Evolutionary conservation across 2,888 invertebrate species (phyloP).

Genomic region (Parochlus steinenii): DNA sequence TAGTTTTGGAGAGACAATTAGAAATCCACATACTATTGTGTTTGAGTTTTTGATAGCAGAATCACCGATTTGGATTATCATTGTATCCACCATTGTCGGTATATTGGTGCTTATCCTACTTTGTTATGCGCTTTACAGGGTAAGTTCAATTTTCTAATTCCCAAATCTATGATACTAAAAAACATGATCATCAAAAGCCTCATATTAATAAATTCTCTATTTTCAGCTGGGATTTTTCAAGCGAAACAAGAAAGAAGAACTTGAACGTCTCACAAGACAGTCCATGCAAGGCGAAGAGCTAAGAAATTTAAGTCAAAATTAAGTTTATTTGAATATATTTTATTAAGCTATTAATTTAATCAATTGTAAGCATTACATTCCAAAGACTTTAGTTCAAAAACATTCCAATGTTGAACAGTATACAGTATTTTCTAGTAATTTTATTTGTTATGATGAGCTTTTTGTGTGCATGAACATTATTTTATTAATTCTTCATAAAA

Average conservation of each 20-base stretch:
- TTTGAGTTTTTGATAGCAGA: conserved; percentile 25
- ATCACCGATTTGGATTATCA: conserved; percentile 31
- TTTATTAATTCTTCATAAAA: too few relatives aligned
- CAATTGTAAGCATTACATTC: too few relatives aligned
- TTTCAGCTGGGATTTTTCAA: conserved; percentile 34
- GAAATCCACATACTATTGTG: conserved; percentile 26
- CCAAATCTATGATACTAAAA: conserved; percentile 10
- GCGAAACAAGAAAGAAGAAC: conserved; percentile 31
- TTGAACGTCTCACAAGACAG: conserved; percentile 24
- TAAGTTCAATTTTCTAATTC: conserved; percentile 14
- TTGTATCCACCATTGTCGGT: conserved; percentile 30
- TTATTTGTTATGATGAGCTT: too few relatives aligned
- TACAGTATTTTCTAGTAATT: too few relatives aligned
- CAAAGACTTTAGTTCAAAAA: too few relatives aligned
- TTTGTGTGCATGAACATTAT: too few relatives aligned
- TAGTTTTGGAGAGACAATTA: conserved; percentile 14
- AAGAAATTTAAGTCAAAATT: conserved; percentile 3
- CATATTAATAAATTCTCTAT: conserved; percentile 5
- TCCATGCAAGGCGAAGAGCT: conserved; percentile 7
- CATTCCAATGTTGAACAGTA: too few relatives aligned
- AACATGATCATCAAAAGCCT: not conserved
- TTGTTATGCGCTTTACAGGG: conserved; percentile 27
- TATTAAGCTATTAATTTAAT: too few relatives aligned
- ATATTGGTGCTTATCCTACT: conserved; percentile 27
- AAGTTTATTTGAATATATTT: too few relatives aligned